Evolutionary conservation across 2,113 vertebrate species (phyloP).

Genomic region (Phyllostomus discolor): DNA sequence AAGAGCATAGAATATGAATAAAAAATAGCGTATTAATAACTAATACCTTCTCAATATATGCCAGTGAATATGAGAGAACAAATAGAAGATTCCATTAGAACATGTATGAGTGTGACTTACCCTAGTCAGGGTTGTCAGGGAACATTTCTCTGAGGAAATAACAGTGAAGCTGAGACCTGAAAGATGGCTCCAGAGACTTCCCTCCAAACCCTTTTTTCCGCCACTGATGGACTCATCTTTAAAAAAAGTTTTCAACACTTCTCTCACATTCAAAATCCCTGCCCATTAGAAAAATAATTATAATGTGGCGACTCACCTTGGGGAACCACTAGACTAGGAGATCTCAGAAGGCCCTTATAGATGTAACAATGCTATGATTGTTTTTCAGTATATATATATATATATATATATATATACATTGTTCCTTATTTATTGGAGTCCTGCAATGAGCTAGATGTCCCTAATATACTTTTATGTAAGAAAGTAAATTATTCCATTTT

Average conservation of each 20-base stretch:
- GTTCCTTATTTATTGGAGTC: not conserved
- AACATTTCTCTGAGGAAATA: not conserved
- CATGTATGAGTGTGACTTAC: not conserved
- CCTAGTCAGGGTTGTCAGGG: not conserved
- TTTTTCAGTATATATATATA: not conserved
- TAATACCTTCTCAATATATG: not conserved
- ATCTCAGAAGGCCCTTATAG: not conserved
- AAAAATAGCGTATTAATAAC: not conserved
- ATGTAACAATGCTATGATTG: not conserved
- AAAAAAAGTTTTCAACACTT: not conserved
- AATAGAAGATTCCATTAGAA: not conserved
- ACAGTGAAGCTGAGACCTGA: not conserved
- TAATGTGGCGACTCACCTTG: not conserved
- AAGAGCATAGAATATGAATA: not conserved
- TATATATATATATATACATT: not conserved
- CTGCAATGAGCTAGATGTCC: not conserved
- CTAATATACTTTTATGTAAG: not conserved
- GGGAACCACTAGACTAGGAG: not conserved
- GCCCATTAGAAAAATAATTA: not conserved
- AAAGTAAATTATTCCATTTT: conserved; percentile 3
- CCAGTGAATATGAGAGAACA: not conserved
- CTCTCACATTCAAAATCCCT: not conserved
- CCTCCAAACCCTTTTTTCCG: not conserved
- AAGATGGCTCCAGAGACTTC: not conserved
- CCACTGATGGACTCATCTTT: not conserved